Conservation (phyloP, 2,888 invertebrate species). For the Erpobdella octoculata region DNA sequence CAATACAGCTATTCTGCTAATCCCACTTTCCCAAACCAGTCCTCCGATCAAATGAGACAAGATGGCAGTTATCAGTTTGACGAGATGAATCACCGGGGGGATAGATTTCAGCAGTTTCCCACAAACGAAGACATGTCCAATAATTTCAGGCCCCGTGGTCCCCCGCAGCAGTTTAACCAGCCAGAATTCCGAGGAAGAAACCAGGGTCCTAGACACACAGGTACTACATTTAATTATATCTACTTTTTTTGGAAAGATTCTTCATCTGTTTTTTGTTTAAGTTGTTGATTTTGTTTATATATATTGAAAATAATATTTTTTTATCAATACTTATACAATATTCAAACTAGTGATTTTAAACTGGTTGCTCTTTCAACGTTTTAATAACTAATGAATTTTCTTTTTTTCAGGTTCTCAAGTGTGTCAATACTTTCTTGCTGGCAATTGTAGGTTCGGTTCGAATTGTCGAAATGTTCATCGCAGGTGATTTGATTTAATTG, state of each 20-base stretch:
- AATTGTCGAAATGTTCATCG: slow-evolving; percentile 24
- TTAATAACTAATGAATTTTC: too few species aligned
- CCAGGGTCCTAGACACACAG: not conserved
- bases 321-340: not conserved
- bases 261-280: too few species aligned
- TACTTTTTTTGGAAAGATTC: too few species aligned
- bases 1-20: too few species aligned
- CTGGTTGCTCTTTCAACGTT: too few species aligned
- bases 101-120: not conserved
- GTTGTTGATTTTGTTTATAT: not conserved
- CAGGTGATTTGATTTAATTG: too few species aligned
- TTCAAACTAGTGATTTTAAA: not conserved
- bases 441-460: slow-evolving; percentile 19
- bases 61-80: not conserved
- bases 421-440: slow-evolving; percentile 15
- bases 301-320: not conserved
- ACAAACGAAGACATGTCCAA: not conserved
- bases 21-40: too few species aligned
- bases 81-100: not conserved
- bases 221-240: too few species aligned
- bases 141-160: not conserved
- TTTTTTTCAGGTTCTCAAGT: not conserved
- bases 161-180: not conserved
- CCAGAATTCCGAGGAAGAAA: not conserved
- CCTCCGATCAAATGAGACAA: not conserved